Percentiles rank a stretch among this genome's conserved stretches.
Evolutionary conservation across 1,140 invertebrate genomes (phyloP).

Genomic region (Gryon sp.): DNA sequence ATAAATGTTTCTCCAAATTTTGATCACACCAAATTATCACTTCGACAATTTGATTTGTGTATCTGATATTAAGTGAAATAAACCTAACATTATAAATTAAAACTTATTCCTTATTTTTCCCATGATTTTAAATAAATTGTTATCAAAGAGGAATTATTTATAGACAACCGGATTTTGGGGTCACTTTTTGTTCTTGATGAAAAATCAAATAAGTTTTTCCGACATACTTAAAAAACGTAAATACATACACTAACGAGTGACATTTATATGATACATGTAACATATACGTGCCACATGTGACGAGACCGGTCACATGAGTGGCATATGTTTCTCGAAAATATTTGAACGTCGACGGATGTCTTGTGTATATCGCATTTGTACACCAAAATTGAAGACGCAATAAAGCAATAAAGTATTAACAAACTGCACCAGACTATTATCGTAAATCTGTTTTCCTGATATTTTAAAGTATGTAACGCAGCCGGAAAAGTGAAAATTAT

Average conservation of each 20-base stretch:
- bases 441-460: slow-evolving; percentile 31
- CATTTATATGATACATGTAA: slow-evolving; percentile 56
- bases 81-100: too few species aligned
- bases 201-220: slow-evolving; percentile 39
- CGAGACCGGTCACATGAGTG: slow-evolving; percentile 47
- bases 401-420: slow-evolving; percentile 46
- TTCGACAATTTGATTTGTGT: too few species aligned
- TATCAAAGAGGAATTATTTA: too few species aligned
- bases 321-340: slow-evolving; percentile 49
- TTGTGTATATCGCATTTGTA: slow-evolving; percentile 18
- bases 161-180: neutral
- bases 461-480: slow-evolving; percentile 23
- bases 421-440: slow-evolving; percentile 34
- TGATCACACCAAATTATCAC: too few species aligned
- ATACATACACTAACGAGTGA: slow-evolving; percentile 57
- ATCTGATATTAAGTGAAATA: too few species aligned
- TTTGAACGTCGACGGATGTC: slow-evolving; percentile 32
- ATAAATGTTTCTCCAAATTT: too few species aligned
- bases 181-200: neutral
- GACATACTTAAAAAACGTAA: slow-evolving; percentile 44
- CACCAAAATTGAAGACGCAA: slow-evolving; percentile 44
- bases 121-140: too few species aligned
- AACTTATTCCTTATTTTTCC: too few species aligned
- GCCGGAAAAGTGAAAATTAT: slow-evolving; percentile 5
- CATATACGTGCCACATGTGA: slow-evolving; percentile 60